Conservation (phyloP, 2,113 vertebrate species). For the Poeciliopsis retropinna region DNA sequence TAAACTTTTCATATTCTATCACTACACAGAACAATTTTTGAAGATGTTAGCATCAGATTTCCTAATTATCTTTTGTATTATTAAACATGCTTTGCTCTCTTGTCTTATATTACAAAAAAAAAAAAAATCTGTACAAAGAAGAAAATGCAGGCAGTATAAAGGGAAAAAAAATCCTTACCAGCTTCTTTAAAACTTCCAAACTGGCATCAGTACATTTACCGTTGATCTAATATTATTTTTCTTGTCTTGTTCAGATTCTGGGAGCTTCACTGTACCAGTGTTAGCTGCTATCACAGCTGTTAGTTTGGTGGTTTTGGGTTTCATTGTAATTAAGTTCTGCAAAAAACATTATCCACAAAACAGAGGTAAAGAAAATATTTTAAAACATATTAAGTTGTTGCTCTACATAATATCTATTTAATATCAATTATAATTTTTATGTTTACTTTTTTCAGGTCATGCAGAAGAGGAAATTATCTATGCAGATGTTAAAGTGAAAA, state of each 20-base stretch:
- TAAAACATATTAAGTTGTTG: background rate
- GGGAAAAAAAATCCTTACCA: too few relatives aligned
- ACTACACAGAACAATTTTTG: background rate
- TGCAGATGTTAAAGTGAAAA: constrained; percentile 2
- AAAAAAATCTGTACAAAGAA: too few relatives aligned
- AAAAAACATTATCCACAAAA: background rate
- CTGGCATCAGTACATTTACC: background rate
- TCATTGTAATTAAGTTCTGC: background rate
- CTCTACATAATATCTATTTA: background rate
- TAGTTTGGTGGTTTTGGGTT: background rate
- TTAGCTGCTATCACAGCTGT: background rate
- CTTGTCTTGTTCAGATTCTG: background rate
- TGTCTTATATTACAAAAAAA: background rate
- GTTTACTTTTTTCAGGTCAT: background rate
- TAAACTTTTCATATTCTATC: background rate
- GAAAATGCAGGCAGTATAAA: too few relatives aligned
- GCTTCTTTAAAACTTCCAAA: background rate
- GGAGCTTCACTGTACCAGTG: background rate
- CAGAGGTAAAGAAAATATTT: background rate
- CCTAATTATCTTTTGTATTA: background rate
- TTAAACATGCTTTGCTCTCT: background rate
- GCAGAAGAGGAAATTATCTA: background rate
- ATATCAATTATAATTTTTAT: background rate
- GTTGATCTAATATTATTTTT: background rate
- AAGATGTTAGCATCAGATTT: background rate